Percentiles rank a stretch among this genome's conserved stretches.
phyloP scores from a whole-genome alignment of 2,888 invertebrate genomes.

The Diloba caeruleocephala region DNA sequence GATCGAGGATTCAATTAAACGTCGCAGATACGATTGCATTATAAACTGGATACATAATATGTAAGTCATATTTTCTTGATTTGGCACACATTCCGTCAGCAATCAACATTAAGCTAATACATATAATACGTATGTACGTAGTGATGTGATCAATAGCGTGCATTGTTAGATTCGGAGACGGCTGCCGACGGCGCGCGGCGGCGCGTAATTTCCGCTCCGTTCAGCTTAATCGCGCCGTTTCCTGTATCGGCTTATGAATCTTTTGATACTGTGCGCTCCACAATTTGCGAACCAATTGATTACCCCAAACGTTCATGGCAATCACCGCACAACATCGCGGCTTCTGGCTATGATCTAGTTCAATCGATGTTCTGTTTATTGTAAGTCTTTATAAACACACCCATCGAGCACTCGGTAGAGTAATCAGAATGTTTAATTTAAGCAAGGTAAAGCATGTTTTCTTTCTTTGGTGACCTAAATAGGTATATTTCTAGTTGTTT shows the following conservation, averaged over 20 bases:
- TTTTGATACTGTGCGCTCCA: slow-evolving; percentile 46
- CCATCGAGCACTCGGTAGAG: slow-evolving; percentile 25
- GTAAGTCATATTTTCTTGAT: slow-evolving; percentile 10
- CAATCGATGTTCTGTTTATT: slow-evolving; percentile 32
- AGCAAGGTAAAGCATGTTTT: slow-evolving; percentile 36
- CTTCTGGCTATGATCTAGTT: slow-evolving; percentile 46
- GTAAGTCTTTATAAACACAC: slow-evolving; percentile 39
- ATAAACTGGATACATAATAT: too few relatives aligned
- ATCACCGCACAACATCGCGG: slow-evolving; percentile 39
- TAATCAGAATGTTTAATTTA: slow-evolving; percentile 31
- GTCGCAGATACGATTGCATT: slow-evolving; percentile 28
- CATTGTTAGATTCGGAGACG: slow-evolving; percentile 59
- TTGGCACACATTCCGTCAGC: slow-evolving; percentile 30
- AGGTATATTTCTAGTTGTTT: neutral
- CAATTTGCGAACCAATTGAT: slow-evolving; percentile 56
- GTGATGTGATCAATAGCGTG: slow-evolving; percentile 55
- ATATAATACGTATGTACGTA: slow-evolving; percentile 34
- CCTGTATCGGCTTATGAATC: slow-evolving; percentile 58
- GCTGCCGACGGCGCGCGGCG: slow-evolving; percentile 49
- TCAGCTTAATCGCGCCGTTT: slow-evolving; percentile 55
- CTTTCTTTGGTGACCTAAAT: slow-evolving; percentile 35
- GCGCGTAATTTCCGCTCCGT: slow-evolving; percentile 59
- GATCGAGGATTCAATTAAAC: slow-evolving; percentile 28
- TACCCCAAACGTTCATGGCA: slow-evolving; percentile 45
- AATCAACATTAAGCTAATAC: slow-evolving; percentile 46